phyloP scores from a whole-genome alignment of 2,113 vertebrate genomes.

The Micronisus gabar region DNA sequence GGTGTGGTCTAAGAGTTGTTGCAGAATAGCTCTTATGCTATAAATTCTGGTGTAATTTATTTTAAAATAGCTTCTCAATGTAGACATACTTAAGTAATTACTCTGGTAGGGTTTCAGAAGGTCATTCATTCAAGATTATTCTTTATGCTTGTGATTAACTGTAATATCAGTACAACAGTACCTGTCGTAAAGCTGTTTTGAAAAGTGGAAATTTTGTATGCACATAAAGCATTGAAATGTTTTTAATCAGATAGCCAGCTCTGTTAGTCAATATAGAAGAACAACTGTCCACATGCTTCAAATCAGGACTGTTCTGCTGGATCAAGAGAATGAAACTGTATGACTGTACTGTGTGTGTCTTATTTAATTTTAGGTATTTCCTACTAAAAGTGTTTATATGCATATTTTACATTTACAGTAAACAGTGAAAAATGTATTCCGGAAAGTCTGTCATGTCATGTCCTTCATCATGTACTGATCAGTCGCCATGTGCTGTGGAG shows the following conservation, averaged over 20 bases:
- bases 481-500: fast-evolving
- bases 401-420: background rate
- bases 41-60: background rate
- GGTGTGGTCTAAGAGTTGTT: background rate
- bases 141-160: background rate
- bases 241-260: background rate
- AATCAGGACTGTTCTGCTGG: background rate
- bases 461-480: background rate
- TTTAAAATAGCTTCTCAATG: background rate
- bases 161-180: background rate
- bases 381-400: background rate
- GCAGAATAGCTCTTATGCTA: background rate
- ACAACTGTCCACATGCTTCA: background rate
- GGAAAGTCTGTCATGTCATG: background rate
- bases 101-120: background rate
- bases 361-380: background rate
- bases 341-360: background rate
- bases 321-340: background rate
- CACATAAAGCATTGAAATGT: background rate
- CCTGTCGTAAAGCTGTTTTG: background rate
- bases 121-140: background rate
- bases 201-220: background rate
- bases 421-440: background rate
- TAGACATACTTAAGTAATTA: background rate
- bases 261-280: background rate